Conservation (phyloP, 1,140 invertebrate species). For the Diabrotica undecimpunctata region DNA sequence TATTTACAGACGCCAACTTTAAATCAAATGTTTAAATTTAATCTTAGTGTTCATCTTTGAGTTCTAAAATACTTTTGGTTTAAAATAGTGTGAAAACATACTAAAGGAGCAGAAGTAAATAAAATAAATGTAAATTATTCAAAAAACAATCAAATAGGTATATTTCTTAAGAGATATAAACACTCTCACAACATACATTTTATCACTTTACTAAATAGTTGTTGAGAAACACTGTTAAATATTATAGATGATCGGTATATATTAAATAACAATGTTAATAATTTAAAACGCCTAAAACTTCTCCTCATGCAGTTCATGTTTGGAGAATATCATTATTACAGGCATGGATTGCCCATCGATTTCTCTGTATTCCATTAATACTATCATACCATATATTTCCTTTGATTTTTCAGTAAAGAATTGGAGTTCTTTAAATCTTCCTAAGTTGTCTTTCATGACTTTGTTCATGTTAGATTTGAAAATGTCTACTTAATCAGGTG, state of each 20-base stretch:
- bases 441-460: slow-evolving; percentile 90
- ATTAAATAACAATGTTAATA: slow-evolving; percentile 23
- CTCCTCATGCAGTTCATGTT: slow-evolving; percentile 91
- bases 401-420: slow-evolving; percentile 95
- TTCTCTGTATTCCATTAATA: slow-evolving; percentile 88
- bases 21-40: too few species aligned
- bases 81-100: too few species aligned
- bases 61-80: too few species aligned
- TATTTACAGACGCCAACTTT: too few species aligned
- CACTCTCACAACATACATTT: too few species aligned
- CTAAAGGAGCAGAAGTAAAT: too few species aligned
- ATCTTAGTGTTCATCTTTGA: too few species aligned
- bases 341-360: slow-evolving; percentile 77
- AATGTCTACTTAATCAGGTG: slow-evolving; percentile 78
- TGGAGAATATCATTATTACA: slow-evolving; percentile 92
- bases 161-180: too few species aligned
- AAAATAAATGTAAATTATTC: too few species aligned
- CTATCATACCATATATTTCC: slow-evolving; percentile 92
- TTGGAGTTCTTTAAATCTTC: slow-evolving; percentile 88
- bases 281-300: slow-evolving; percentile 68
- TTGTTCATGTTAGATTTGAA: slow-evolving; percentile 93
- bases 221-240: too few species aligned
- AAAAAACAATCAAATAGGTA: too few species aligned
- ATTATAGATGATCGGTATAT: background rate
- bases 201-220: too few species aligned